phyloP scores from a whole-genome alignment of 2,113 vertebrate species.

The Phrynocephalus versicolor region DNA sequence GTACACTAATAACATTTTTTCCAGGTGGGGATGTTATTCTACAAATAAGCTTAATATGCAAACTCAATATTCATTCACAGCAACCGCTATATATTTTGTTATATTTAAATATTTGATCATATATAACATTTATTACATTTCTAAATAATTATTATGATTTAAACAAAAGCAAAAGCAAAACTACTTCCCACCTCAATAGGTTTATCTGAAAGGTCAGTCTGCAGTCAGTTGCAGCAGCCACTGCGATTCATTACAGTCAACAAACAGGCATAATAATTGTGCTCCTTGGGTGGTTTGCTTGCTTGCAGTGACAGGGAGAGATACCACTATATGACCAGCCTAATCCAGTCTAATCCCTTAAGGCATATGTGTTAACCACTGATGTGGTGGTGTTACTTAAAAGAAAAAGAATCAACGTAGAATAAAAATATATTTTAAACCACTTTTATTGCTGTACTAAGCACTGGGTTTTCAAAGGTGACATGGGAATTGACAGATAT shows the following conservation, averaged over 20 bases:
- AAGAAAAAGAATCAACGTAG: constrained; percentile 16
- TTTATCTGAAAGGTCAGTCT: constrained; percentile 55
- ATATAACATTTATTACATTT: neutral
- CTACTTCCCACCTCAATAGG: constrained; percentile 37
- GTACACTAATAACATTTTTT: too few relatives aligned
- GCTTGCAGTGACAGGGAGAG: constrained; percentile 42
- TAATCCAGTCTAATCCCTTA: constrained; percentile 52
- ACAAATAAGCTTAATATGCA: neutral
- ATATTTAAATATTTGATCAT: neutral
- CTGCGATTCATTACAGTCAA: constrained; percentile 62
- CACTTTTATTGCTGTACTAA: constrained; percentile 22
- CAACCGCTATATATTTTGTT: neutral
- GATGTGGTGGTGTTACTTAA: constrained; percentile 4
- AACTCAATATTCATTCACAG: neutral
- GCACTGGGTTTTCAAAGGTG: neutral
- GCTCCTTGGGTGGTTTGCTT: constrained; percentile 38
- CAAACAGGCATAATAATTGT: constrained; percentile 46
- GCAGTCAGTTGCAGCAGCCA: constrained; percentile 19
- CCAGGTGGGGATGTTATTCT: neutral
- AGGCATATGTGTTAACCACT: constrained; percentile 41
- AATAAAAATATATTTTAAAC: constrained; percentile 18
- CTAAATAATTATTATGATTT: too few relatives aligned
- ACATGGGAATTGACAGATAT: constrained; percentile 11
- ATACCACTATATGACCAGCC: constrained; percentile 38
- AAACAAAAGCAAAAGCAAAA: neutral